Evolutionary conservation across 2,888 invertebrate genomes (phyloP).

Genomic region (Apamea crenata): DNA sequence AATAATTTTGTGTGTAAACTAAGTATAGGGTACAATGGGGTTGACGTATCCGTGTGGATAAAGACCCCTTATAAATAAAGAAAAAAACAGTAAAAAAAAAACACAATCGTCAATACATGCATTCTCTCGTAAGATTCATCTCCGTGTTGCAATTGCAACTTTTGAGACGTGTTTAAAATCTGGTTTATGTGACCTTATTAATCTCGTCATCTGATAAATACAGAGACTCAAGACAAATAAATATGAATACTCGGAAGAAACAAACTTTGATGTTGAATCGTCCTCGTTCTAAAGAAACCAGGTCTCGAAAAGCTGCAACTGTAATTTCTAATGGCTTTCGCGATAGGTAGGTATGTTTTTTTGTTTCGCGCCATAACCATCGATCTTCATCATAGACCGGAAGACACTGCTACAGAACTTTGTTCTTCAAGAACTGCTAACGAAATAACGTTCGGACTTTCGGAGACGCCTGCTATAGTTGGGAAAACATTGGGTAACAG

Average conservation of each 20-base stretch:
- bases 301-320: neutral
- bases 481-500: neutral
- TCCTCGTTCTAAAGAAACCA: neutral
- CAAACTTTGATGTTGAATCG: neutral
- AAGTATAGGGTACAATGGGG: too few relatives aligned
- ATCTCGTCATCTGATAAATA: slow-evolving; percentile 21
- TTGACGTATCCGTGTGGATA: too few relatives aligned
- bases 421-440: slow-evolving; percentile 6
- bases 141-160: slow-evolving; percentile 36
- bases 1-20: too few relatives aligned
- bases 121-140: slow-evolving; percentile 26
- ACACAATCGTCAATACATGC: slow-evolving; percentile 3
- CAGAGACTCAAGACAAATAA: neutral
- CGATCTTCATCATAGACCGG: slow-evolving; percentile 6
- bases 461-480: neutral
- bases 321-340: neutral
- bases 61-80: too few relatives aligned
- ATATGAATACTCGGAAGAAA: slow-evolving; percentile 1
- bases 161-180: slow-evolving; percentile 29
- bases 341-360: neutral
- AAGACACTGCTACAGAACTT: slow-evolving; percentile 20
- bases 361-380: neutral
- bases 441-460: neutral
- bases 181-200: slow-evolving; percentile 42
- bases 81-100: too few relatives aligned